A percentile compares a stretch with the other conserved stretches of the same genome.
These are phyloP conservation scores for Saxidomus purpurata DNA, from an alignment of 1,140 invertebrate species.

Conservation along the genomic window DNA sequence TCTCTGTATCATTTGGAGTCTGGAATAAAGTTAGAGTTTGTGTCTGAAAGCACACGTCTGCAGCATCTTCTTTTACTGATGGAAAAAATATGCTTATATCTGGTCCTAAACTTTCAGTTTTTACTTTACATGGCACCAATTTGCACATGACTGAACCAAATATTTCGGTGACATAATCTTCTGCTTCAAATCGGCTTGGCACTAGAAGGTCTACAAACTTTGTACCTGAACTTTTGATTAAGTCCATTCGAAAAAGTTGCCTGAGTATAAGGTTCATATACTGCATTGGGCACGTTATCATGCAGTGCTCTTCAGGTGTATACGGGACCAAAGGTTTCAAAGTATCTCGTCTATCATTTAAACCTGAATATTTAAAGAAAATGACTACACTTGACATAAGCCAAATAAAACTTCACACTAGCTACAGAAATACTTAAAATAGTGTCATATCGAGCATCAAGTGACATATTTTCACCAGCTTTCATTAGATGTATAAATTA, in stretches of 20 bases:
- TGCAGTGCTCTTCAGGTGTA: no score
- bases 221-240: background rate
- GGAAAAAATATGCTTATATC: background rate
- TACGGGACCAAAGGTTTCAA: no score
- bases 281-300: background rate
- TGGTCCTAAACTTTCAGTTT: background rate
- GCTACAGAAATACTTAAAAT: no score
- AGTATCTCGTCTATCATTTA: no score
- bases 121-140: background rate
- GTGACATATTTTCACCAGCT: no score
- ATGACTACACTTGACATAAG: no score
- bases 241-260: background rate
- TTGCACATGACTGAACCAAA: background rate
- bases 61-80: no score
- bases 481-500: no score
- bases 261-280: background rate
- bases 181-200: background rate
- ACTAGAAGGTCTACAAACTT: background rate
- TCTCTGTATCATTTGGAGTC: background rate
- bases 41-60: background rate
- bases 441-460: no score
- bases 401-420: no score
- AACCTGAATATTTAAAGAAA: no score
- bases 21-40: background rate
- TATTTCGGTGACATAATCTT: background rate